phyloP scores from a whole-genome alignment of 2,888 invertebrate genomes.

The Adelphocoris suturalis region DNA sequence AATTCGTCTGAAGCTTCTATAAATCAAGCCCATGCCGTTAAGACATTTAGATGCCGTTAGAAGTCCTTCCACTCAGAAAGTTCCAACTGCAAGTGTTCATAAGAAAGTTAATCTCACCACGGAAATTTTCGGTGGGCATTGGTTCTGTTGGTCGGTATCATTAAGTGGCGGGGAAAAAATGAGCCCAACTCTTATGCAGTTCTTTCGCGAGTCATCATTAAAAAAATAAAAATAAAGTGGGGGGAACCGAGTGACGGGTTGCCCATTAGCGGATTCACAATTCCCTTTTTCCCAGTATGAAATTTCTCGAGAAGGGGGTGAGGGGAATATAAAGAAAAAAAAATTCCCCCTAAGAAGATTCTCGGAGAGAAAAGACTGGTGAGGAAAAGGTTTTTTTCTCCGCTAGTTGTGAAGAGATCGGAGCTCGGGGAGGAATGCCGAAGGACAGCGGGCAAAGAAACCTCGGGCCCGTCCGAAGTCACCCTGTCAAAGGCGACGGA shows the following conservation, averaged over 20 bases:
- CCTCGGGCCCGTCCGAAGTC: conserved; percentile 64
- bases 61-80: no score
- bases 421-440: conserved; percentile 61
- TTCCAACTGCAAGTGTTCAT: neutral
- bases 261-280: conserved; percentile 67
- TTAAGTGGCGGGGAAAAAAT: conserved; percentile 33
- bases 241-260: conserved; percentile 55
- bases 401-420: conserved; percentile 52
- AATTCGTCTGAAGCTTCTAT: no score
- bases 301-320: conserved; percentile 27
- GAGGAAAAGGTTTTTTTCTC: conserved; percentile 61
- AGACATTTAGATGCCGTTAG: no score
- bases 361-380: conserved; percentile 52
- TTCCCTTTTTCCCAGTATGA: conserved; percentile 65
- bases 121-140: conserved; percentile 47
- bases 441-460: conserved; percentile 69
- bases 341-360: conserved; percentile 37
- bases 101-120: neutral
- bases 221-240: neutral
- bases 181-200: conserved; percentile 13
- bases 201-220: conserved; percentile 52
- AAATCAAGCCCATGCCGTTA: no score
- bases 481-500: conserved; percentile 70
- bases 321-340: conserved; percentile 5
- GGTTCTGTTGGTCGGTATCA: conserved; percentile 10